Percentiles rank a stretch among this genome's conserved stretches.
phyloP scores from a whole-genome alignment of 2,888 invertebrate genomes.

The Antitype chi region DNA sequence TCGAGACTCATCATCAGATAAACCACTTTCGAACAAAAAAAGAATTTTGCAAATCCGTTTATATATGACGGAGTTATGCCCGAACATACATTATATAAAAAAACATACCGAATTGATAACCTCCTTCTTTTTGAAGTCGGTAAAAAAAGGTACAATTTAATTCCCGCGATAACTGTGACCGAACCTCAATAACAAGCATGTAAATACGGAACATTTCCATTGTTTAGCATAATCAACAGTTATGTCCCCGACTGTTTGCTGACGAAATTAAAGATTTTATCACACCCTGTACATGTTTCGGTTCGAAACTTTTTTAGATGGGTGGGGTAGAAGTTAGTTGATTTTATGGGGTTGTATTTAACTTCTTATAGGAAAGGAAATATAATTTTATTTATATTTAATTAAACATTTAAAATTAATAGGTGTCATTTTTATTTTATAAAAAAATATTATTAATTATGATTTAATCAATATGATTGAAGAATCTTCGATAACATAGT shows the following conservation, averaged over 20 bases:
- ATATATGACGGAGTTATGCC: too few relatives aligned
- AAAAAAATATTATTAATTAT: too few relatives aligned
- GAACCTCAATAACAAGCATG: conserved; percentile 36
- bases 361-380: not conserved
- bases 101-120: too few relatives aligned
- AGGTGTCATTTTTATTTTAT: too few relatives aligned
- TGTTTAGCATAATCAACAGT: conserved; percentile 77
- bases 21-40: too few relatives aligned
- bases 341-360: not conserved
- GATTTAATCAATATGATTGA: too few relatives aligned
- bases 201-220: conserved; percentile 63
- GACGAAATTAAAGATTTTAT: conserved; percentile 76
- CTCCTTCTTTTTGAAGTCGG: too few relatives aligned
- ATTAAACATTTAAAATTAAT: too few relatives aligned
- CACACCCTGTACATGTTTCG: conserved; percentile 36
- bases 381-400: not conserved
- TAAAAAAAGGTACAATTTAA: not conserved
- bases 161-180: conserved; percentile 13
- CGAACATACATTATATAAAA: too few relatives aligned
- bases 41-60: too few relatives aligned
- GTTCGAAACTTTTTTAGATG: conserved; percentile 23
- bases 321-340: not conserved
- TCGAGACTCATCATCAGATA: too few relatives aligned
- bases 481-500: too few relatives aligned
- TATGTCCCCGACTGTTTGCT: conserved; percentile 68